Base-by-base conservation (phyloP, 2,797 vertebrate genomes). In the Zenarchopterus dispar region DNA sequence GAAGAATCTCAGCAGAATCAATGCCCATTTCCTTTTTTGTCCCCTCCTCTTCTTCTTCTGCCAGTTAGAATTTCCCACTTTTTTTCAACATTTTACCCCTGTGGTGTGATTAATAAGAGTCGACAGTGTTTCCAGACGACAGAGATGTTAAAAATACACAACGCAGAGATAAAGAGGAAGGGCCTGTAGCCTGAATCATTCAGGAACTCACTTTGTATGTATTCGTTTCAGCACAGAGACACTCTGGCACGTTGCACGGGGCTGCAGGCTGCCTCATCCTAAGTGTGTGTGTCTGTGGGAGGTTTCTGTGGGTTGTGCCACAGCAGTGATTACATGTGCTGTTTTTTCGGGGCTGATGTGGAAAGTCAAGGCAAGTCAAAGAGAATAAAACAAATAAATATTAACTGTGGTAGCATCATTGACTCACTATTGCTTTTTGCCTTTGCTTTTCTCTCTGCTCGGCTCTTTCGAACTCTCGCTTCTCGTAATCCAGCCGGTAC, bases 391-490 rank as follows among this genome's bases (percentile, higher is more conserved):
- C 26, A 23, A 39, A 11, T 6, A 16, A 52, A n/a, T 33, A 54
- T 31, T n/a, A 24, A 66, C 6, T 18, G 55, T 57, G 56, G 33
- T 62, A 68, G 39, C 62, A 61, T 53, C 46, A 49, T 33, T 45
- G 39, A 93, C 96, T 97, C 95, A 99, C 97, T 90, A 97, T 95
- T 90, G 97, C 96, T 94, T 98, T 98, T 88, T 97, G 95, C 76
- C 88, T 93, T 84, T 97, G 96, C 69, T 92, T 93, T 84, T 98
- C 96, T 78, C 96, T 95, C 91, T 98, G 96, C 86, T 95, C 96
- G 74, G 95, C 95, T 92, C 95, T 91, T 84, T 98, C 96, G 21
- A 93, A 95, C 91, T 98, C 97, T 79, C 94, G 93, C 89, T 97
- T 97, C 93, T 98, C 96, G 77, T 94, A 94, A 88, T 97, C 95